Percentiles rank a stretch among this genome's conserved stretches.
Conservation (phyloP, 2,113 vertebrate species). For the Clarias macrocephalus region DNA sequence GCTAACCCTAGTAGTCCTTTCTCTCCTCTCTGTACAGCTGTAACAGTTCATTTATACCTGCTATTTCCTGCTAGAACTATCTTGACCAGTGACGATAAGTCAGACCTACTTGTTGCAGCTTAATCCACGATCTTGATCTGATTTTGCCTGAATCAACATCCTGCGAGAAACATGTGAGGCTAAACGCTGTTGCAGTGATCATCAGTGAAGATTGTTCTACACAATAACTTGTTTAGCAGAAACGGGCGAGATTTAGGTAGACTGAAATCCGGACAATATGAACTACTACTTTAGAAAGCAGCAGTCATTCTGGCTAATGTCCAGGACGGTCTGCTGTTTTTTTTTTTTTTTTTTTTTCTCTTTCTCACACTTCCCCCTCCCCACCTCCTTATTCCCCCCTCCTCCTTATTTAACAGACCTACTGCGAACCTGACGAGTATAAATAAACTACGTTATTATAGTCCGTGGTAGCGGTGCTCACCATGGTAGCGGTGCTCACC, state of each 20-base stretch:
- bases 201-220: neutral
- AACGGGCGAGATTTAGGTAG: neutral
- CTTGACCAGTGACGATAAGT: neutral
- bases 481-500: neutral
- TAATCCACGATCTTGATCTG: slow-evolving; percentile 30
- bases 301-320: neutral
- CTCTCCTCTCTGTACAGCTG: slow-evolving; percentile 38
- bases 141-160: slow-evolving; percentile 24
- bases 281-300: neutral
- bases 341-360: too few relatives aligned
- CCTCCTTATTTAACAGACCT: slow-evolving; percentile 17
- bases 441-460: neutral
- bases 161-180: slow-evolving; percentile 13
- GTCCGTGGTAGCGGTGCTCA: too few relatives aligned
- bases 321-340: slow-evolving; percentile 1
- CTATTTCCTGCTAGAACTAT: slow-evolving; percentile 32
- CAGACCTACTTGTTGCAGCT: slow-evolving; percentile 40
- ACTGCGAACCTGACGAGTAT: neutral
- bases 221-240: neutral
- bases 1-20: slow-evolving; percentile 33
- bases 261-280: neutral
- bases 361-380: too few relatives aligned
- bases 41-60: slow-evolving; percentile 5
- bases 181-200: neutral
- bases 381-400: too few relatives aligned